phyloP scores from a whole-genome alignment of 2,888 invertebrate species.

The Pollenia amentaria region DNA sequence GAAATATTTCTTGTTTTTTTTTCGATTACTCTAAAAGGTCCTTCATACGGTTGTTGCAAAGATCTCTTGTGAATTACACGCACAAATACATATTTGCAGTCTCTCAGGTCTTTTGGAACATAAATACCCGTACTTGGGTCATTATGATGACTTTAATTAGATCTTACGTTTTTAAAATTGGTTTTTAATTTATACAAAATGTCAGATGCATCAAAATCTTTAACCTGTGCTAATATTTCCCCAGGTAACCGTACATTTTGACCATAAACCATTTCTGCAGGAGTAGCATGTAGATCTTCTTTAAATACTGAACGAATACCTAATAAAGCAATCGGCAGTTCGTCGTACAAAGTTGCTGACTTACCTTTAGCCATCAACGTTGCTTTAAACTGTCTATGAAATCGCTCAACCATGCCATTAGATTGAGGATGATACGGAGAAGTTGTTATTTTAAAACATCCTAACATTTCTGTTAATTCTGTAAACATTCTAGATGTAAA shows the following conservation, averaged over 20 bases:
- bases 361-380: background rate
- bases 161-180: background rate
- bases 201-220: background rate
- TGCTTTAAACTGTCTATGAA: too few species aligned
- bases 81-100: slow-evolving; percentile 32
- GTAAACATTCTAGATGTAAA: background rate
- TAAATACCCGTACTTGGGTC: too few species aligned
- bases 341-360: background rate
- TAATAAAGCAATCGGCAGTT: slow-evolving; percentile 3
- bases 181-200: background rate
- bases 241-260: too few species aligned
- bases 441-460: too few species aligned
- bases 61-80: slow-evolving; percentile 4
- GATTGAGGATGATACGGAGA: background rate
- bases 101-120: too few species aligned
- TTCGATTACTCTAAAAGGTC: too few species aligned
- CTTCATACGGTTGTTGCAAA: slow-evolving; percentile 34
- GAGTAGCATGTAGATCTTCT: too few species aligned
- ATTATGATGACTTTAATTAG: background rate
- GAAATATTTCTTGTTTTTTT: too few species aligned
- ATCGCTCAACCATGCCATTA: background rate
- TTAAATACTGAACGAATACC: too few species aligned
- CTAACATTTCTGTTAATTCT: background rate
- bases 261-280: too few species aligned
- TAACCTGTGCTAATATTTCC: too few species aligned